Evolutionary conservation across 1,140 invertebrate species (phyloP), one percentile per base, ranked within the genome.

Genomic region (Lepidostoma basale): DNA sequence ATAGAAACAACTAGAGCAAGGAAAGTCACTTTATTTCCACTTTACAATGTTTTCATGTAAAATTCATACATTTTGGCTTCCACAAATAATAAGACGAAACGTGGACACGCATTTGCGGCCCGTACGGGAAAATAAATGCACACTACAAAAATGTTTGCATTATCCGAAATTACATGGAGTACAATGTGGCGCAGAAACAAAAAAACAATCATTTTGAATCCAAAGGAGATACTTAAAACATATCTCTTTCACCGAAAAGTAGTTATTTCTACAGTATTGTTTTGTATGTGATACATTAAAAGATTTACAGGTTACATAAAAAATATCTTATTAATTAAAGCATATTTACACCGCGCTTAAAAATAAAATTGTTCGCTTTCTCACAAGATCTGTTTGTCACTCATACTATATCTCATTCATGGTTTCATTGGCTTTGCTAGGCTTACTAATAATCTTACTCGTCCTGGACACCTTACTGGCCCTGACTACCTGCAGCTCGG

Each of bases 1-100:
- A 81, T 81, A 81, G 79, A 82, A 73, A 80, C 76, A 76, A 78
- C 72, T 63, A 63, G 65, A 66, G 69, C 72, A 75, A 69, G 69
- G 67, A 71, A 73, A 73, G 66, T 71, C 69, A 70, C 68, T 73
- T 73, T 73, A 71, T 73, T 73, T 71, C 67, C 72, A 73, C 64
- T 67, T 70, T 70, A 63, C 49, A 71, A 25, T 30, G 45, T 52
- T 8, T 30, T 64, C 6, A 52, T 64, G 30, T 59, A 49, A 47
- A 42, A 62, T 64, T 47, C 52, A 67, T 52, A 67, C 12, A 67
- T 59, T 66, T 45, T 67, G 12, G 49, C 64, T 59, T 67, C 64
- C 64, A 23, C n/a, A 67, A 22, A 65, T 39, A 44, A 59, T 56
- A 59, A 59, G 58, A 30, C 16, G 26, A 25, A 63, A 14, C n/a